Evolutionary conservation across 2,888 invertebrate genomes (phyloP).

Genomic region (Spodoptera littoralis): DNA sequence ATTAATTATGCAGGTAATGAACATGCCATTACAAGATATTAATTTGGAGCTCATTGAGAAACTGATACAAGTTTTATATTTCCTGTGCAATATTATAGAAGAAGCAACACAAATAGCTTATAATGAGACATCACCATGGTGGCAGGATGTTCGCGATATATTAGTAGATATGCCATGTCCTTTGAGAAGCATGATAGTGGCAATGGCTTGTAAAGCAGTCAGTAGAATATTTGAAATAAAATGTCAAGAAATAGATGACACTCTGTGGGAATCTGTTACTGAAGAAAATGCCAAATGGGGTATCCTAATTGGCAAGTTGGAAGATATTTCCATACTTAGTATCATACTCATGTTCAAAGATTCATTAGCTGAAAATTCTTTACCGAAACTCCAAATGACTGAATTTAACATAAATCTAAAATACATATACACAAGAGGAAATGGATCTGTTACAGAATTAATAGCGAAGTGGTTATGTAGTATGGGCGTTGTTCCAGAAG

Average conservation of each 20-base stretch:
- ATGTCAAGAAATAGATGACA: slow-evolving; percentile 87
- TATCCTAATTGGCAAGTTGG: slow-evolving; percentile 95
- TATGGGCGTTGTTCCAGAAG: slow-evolving; percentile 91
- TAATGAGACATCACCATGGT: slow-evolving; percentile 93
- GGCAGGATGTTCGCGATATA: slow-evolving; percentile 93
- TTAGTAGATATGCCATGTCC: slow-evolving; percentile 93
- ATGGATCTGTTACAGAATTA: slow-evolving; percentile 96
- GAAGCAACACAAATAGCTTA: slow-evolving; percentile 90
- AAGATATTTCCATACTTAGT: slow-evolving; percentile 95
- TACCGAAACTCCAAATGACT: slow-evolving; percentile 88
- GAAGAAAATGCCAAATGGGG: slow-evolving; percentile 96
- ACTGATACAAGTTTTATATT: slow-evolving; percentile 90
- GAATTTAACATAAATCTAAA: slow-evolving; percentile 90
- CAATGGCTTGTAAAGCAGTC: slow-evolving; percentile 94
- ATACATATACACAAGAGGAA: slow-evolving; percentile 90
- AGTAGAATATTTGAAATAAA: slow-evolving; percentile 85
- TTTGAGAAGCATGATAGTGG: slow-evolving; percentile 93
- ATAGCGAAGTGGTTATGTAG: slow-evolving; percentile 95
- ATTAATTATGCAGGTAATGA: slow-evolving; percentile 92
- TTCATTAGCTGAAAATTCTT: slow-evolving; percentile 71
- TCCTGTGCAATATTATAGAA: slow-evolving; percentile 90
- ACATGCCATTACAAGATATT: slow-evolving; percentile 88
- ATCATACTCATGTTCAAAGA: slow-evolving; percentile 90
- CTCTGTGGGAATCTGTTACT: slow-evolving; percentile 94
- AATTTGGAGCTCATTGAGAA: slow-evolving; percentile 90